Evolutionary conservation across 1,140 invertebrate species (phyloP), one percentile per base, ranked within the genome.

Genomic region (Zaprionus nigranus): DNA sequence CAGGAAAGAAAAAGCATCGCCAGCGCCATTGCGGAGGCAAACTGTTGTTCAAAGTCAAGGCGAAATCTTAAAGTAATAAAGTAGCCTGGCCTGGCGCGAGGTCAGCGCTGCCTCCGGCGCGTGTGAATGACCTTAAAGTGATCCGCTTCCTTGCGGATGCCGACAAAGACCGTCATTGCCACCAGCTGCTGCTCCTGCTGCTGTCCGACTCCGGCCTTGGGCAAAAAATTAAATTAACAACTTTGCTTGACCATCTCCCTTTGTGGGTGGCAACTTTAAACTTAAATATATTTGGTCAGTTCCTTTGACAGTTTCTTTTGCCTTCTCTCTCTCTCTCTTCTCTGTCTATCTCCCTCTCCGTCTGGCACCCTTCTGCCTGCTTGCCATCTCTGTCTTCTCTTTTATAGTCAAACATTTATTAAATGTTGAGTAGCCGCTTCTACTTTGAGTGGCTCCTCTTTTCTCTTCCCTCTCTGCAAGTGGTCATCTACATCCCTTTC

Each of bases 1-100:
- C 51, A 78, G 53, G 53, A 76, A 70, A 74, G 61, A 78, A 83
- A 87, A 84, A 69, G 68, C 77, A 83, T 69, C 77, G 63, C 63
- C 77, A 83, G 66, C 77, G 63, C 63, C 28, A 20, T 20, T 20
- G 20, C 20, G 20, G 20, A 20, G 20, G 20, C 20, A 20, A 20
- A 20, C 81, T 88, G 85, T 81, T 88, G 85, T 85, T 90, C 85
- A 90, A 90, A 90, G 85, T 90, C 85, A 90, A 90, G 85, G 85
- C 81, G 54, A 90, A 90, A 90, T 85, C 81, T 90, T 90, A 90
- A 90, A 90, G 85, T 90, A 90, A 90, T 90, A 90, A 90, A 90
- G 81, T 90, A 90, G 85, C 81, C 78, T 26, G 51, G 57, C 15
- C 15, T 61, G 43, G 46, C 54, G 64, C 84, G 80, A 79, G 85